These are phyloP conservation scores for Falcunculus frontatus DNA, from an alignment of 2,113 vertebrate species.

Conservation along the genomic window DNA sequence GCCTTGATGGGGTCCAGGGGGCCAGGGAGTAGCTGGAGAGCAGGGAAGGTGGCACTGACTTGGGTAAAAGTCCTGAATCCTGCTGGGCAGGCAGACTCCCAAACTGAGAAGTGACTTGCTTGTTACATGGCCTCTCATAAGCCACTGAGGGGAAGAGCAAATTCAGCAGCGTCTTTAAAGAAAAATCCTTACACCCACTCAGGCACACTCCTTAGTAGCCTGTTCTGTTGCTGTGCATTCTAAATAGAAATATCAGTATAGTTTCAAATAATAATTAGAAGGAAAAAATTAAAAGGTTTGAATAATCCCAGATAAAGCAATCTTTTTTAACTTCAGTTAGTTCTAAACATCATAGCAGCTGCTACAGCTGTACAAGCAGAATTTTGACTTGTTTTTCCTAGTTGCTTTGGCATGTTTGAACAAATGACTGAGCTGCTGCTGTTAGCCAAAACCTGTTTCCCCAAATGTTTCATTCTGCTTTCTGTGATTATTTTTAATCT, in stretches of 20 bases:
- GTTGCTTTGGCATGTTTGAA: neutral
- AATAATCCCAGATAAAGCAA: neutral
- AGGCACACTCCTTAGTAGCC: neutral
- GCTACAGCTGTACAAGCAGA: neutral
- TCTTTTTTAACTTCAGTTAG: neutral
- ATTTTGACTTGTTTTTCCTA: neutral
- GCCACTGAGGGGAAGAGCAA: neutral
- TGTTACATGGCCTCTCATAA: rapidly evolving
- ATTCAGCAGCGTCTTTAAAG: neutral
- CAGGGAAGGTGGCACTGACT: neutral
- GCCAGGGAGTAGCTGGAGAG: neutral
- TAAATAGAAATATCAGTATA: neutral
- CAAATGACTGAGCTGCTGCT: slow-evolving; percentile 1
- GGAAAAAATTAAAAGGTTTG: neutral
- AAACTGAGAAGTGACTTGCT: neutral
- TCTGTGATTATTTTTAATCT: slow-evolving; percentile 48
- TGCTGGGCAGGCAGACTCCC: neutral
- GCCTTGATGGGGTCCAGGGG: neutral
- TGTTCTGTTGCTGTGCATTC: neutral
- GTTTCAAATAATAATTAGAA: neutral
- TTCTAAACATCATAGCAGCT: neutral
- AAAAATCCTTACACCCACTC: neutral
- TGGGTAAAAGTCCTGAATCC: neutral
- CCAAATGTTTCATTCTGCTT: neutral
- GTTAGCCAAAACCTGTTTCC: slow-evolving; percentile 19